Evolutionary conservation across 1,140 invertebrate genomes (phyloP).

Genomic region (Ephestia elutella): DNA sequence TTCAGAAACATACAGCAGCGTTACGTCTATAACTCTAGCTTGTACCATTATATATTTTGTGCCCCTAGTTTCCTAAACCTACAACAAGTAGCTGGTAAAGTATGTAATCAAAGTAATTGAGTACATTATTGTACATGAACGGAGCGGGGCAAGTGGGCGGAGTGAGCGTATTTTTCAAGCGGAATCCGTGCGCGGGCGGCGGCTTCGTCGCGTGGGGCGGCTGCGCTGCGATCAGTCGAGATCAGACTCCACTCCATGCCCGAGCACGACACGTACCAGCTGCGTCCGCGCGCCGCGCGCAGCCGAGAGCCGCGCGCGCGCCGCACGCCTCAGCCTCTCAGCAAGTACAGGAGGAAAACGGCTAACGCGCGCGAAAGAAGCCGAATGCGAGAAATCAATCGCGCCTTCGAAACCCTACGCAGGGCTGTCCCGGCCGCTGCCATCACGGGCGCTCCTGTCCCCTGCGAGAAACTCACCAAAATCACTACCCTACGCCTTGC

Average conservation of each 20-base stretch:
- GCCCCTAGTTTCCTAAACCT: too few relatives aligned
- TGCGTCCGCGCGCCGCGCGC: constrained; percentile 66
- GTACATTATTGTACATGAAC: constrained; percentile 55
- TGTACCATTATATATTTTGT: too few relatives aligned
- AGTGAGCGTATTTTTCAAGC: constrained; percentile 67
- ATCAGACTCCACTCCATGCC: constrained; percentile 53
- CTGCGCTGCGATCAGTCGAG: constrained; percentile 16
- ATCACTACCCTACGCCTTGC: constrained; percentile 90
- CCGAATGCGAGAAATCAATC: constrained; percentile 92
- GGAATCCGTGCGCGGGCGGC: constrained; percentile 54
- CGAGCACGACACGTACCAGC: constrained; percentile 71
- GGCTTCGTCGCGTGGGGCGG: constrained; percentile 42
- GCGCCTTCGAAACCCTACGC: constrained; percentile 87
- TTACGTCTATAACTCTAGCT: too few relatives aligned
- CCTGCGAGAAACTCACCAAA: constrained; percentile 88
- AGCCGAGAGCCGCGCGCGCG: constrained; percentile 54
- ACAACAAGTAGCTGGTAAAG: too few relatives aligned
- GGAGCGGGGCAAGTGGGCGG: constrained; percentile 61
- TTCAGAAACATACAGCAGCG: too few relatives aligned
- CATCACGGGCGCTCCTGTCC: constrained; percentile 64
- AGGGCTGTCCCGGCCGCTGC: constrained; percentile 81
- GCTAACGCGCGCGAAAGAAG: constrained; percentile 90
- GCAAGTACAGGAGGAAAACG: constrained; percentile 91
- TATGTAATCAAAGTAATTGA: not conserved
- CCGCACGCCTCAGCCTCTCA: constrained; percentile 81